phyloP scores from a whole-genome alignment of 1,140 invertebrate genomes.

The Chlorops oryzae region DNA sequence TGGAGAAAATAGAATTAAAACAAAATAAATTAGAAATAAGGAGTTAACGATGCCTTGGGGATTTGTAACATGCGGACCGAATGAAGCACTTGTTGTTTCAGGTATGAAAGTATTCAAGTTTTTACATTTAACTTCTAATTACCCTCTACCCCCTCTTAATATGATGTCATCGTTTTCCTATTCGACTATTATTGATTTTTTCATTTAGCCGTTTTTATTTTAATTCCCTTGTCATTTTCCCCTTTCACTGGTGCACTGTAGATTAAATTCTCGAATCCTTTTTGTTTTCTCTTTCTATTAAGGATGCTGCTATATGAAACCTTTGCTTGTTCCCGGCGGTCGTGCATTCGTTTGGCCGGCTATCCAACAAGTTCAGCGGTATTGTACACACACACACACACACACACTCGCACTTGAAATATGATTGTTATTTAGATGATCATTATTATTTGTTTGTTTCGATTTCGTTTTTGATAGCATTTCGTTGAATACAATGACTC shows the following conservation, averaged over 20 bases:
- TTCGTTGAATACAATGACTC: constrained; percentile 92
- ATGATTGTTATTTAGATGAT: no score
- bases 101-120: constrained; percentile 58
- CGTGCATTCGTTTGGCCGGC: constrained; percentile 95
- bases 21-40: neutral
- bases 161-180: constrained; percentile 2
- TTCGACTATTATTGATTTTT: constrained; percentile 30
- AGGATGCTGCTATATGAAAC: constrained; percentile 91
- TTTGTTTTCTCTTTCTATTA: constrained; percentile 21
- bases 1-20: no score
- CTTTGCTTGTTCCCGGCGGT: constrained; percentile 86
- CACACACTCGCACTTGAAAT: no score
- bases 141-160: neutral
- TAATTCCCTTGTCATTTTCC: neutral
- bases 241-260: neutral
- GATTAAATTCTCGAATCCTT: neutral
- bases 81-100: constrained; percentile 94
- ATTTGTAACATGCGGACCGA: constrained; percentile 95
- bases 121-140: constrained; percentile 2
- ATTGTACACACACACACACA: no score
- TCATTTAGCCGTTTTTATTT: neutral
- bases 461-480: constrained; percentile 64
- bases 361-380: constrained; percentile 92
- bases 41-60: constrained; percentile 70
- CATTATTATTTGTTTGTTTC: no score